Evolutionary conservation across 2,113 vertebrate genomes (phyloP).

Genomic region (Nothobranchius furzeri): DNA sequence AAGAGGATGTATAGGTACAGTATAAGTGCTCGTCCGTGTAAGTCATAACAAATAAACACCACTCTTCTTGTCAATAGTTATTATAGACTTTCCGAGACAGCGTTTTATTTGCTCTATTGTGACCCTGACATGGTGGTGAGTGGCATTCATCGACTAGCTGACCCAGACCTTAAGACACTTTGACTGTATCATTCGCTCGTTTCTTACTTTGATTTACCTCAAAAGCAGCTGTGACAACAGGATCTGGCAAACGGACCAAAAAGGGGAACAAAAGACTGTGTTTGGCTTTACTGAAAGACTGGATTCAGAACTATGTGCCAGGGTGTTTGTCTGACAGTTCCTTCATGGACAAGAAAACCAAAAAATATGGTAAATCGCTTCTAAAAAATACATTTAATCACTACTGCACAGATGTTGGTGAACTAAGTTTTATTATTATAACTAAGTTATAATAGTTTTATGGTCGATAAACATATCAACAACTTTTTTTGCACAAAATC

Average conservation of each 20-base stretch:
- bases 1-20: constrained; percentile 19
- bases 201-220: constrained; percentile 32
- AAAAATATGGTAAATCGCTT: constrained; percentile 58
- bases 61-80: constrained; percentile 49
- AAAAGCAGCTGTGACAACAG: constrained; percentile 17
- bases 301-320: constrained; percentile 43
- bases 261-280: constrained; percentile 5
- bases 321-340: constrained; percentile 44
- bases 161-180: constrained; percentile 43
- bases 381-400: constrained; percentile 22
- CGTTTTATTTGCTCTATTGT: constrained; percentile 54
- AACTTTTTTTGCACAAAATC: too few relatives aligned
- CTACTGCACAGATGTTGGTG: constrained; percentile 20
- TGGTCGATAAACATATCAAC: too few relatives aligned
- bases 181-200: constrained; percentile 34
- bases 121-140: constrained; percentile 64
- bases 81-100: constrained; percentile 57
- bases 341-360: constrained; percentile 46
- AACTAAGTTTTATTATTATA: not conserved
- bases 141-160: constrained; percentile 61
- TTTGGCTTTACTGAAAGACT: constrained; percentile 19
- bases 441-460: too few relatives aligned
- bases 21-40: constrained; percentile 13
- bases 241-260: constrained; percentile 1
- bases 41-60: constrained; percentile 63